Base-by-base conservation (phyloP, 2,113 vertebrate genomes). In the Rhabdornis inornatus region DNA sequence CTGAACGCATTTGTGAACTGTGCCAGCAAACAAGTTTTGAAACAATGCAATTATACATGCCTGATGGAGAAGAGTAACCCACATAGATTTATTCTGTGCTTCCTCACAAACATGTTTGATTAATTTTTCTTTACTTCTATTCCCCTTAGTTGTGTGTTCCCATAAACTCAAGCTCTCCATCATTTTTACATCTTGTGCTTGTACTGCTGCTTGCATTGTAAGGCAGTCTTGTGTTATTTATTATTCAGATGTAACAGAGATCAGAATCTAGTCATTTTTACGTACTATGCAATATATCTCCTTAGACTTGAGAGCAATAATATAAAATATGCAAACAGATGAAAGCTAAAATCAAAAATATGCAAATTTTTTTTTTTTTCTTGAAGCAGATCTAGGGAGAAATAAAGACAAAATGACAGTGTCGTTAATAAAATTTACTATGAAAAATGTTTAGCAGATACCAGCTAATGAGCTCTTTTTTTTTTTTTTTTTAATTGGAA, bases 181-280 rank as follows among this genome's bases (percentile, higher is more conserved):
- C 71, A 90, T 89, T 92, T 96, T 96, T 92, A 94, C 49, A 17
- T 77, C 68, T 89, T 86, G 31, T 83, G 37, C 45, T 83, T 80
- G 49, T 61, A 44, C 49, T 21, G 14, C 64, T 89, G 30, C 44
- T 92, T 89, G 14, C 37, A 47, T 59, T 79, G 52, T 82, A 87
- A 89, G 69, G n/a, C 39, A 82, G 30, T 77, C 52, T 78, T 18
- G 33, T 70, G 33, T 79, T 79, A 84, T 89, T 89, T 94, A 90
- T 89, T 84, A 52, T 76, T 91, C 65, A 81, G 53, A 66, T 71
- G 19, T 75, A 94, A 68, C 42, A 71, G 47, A 87, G 47, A 92
- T 89, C 69, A 68, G 35, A 66, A 50, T 83, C 55, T 13, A 89
- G 40, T 78, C 22, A 42, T 39, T 66, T 89, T 89, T 87, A 56